phyloP scores from a whole-genome alignment of 2,888 invertebrate genomes.

The Ormyrus labotus region DNA sequence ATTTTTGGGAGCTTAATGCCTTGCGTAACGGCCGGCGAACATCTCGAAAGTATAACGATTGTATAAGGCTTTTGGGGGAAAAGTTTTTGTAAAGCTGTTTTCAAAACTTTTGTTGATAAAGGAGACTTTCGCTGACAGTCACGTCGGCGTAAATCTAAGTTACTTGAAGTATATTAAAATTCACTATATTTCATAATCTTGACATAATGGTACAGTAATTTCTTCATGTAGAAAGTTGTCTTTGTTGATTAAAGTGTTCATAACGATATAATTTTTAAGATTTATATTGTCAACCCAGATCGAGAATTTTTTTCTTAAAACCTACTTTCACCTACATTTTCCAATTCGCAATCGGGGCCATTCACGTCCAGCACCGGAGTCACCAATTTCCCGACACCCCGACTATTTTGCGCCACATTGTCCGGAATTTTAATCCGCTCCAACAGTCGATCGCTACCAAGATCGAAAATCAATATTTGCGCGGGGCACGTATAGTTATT shows the following conservation, averaged over 20 bases:
- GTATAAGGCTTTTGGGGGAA: background rate
- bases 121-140: too few species aligned
- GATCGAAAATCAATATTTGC: slow-evolving; percentile 84
- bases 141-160: too few species aligned
- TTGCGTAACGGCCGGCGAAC: too few species aligned
- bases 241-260: background rate
- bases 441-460: slow-evolving; percentile 75
- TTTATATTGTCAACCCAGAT: background rate
- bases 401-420: slow-evolving; percentile 56
- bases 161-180: too few species aligned
- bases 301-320: background rate
- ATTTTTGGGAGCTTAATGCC: too few species aligned
- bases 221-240: background rate
- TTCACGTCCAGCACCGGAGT: slow-evolving; percentile 62
- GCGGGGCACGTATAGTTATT: slow-evolving; percentile 81
- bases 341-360: slow-evolving; percentile 49
- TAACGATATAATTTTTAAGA: too few species aligned
- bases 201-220: too few species aligned
- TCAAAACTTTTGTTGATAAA: too few species aligned
- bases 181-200: too few species aligned
- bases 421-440: slow-evolving; percentile 60
- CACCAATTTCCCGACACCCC: slow-evolving; percentile 59
- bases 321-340: slow-evolving; percentile 57
- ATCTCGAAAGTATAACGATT: background rate
- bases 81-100: too few species aligned